Evolutionary conservation across 2,113 vertebrate species (phyloP).

Genomic region (Mastomys coucha): DNA sequence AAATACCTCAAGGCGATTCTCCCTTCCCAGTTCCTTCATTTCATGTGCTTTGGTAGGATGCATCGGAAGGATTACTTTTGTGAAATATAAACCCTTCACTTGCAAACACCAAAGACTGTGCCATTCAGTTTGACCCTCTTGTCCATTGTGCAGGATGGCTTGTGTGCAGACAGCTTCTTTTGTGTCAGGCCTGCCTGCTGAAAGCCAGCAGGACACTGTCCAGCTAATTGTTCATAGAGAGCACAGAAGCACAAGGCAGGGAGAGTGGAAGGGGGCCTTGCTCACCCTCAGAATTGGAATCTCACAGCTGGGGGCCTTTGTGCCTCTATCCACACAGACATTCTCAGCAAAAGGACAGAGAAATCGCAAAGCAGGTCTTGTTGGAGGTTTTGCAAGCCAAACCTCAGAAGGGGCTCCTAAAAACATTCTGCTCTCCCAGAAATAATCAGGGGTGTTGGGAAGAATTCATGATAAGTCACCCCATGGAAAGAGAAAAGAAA

Average conservation of each 20-base stretch:
- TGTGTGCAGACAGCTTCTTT: neutral
- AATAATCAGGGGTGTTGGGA: conserved; percentile 79
- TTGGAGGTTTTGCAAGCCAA: conserved; percentile 81
- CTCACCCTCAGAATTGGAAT: neutral
- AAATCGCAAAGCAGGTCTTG: conserved; percentile 73
- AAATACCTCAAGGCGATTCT: neutral
- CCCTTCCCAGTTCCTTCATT: neutral
- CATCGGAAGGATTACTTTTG: neutral
- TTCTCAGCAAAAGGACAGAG: conserved; percentile 71
- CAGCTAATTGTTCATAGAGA: neutral
- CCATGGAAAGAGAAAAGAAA: conserved; percentile 26
- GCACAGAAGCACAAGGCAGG: rapidly evolving
- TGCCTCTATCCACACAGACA: conserved; percentile 61
- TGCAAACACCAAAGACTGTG: neutral
- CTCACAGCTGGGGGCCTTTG: conserved; percentile 49
- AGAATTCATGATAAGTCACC: conserved; percentile 44
- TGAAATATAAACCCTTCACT: neutral
- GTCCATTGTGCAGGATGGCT: neutral
- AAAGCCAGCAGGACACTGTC: rapidly evolving
- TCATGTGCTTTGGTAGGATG: neutral
- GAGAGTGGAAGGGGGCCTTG: neutral
- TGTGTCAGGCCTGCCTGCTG: rapidly evolving
- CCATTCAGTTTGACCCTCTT: neutral
- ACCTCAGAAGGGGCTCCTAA: conserved; percentile 79
- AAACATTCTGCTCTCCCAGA: conserved; percentile 71